Evolutionary conservation across 1,140 invertebrate genomes (phyloP).

Genomic region (Drosophila asahinai): DNA sequence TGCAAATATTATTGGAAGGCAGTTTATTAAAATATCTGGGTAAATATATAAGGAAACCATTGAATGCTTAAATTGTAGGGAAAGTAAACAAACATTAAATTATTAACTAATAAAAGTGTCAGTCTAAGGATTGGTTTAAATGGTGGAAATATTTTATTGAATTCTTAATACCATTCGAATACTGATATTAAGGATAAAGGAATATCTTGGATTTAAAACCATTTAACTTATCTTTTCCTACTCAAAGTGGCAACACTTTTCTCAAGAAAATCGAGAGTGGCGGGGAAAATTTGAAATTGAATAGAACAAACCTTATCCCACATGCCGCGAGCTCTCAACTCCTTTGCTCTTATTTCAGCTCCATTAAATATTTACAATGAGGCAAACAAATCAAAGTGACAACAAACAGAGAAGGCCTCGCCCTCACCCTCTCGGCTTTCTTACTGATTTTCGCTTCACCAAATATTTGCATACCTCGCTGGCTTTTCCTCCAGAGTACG

Average conservation of each 20-base stretch:
- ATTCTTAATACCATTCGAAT: too few relatives aligned
- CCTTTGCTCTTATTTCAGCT: conserved; percentile 62
- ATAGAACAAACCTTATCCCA: conserved; percentile 11
- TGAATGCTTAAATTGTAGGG: background rate
- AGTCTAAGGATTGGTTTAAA: too few relatives aligned
- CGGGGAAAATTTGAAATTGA: background rate
- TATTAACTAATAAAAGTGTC: background rate
- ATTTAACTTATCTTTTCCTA: background rate
- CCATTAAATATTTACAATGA: conserved; percentile 81
- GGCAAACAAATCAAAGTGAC: conserved; percentile 77
- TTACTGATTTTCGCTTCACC: conserved; percentile 71
- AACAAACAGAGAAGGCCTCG: conserved; percentile 60
- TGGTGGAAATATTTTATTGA: too few relatives aligned
- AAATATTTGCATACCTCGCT: conserved; percentile 78
- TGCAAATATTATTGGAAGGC: background rate
- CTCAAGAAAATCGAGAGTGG: conserved; percentile 2
- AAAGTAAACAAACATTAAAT: background rate
- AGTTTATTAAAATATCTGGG: conserved; percentile 1
- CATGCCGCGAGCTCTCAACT: conserved; percentile 21
- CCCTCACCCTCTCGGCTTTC: conserved; percentile 28
- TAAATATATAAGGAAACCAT: background rate
- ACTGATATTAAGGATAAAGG: background rate
- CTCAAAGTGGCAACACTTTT: too few relatives aligned
- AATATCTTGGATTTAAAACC: background rate
- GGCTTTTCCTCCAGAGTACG: conserved; percentile 17